Conservation (phyloP, 2,797 vertebrate species). For the Emydoidea blandingii region DNA sequence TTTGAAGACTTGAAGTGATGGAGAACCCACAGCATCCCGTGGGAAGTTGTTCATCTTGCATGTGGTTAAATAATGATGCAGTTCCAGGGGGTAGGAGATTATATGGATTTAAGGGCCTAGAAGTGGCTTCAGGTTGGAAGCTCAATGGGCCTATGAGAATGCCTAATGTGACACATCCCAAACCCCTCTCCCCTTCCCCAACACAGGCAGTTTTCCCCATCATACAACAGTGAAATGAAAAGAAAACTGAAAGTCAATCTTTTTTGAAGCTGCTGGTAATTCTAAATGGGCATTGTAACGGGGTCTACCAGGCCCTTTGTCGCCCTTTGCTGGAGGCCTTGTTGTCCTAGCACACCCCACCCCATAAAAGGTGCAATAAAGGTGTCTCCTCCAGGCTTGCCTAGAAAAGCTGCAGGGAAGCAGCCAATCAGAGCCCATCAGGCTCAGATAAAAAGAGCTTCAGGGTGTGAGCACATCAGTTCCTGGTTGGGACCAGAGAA, state of each 20-base stretch:
- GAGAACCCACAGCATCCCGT: not conserved
- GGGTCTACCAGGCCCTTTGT: too few species aligned
- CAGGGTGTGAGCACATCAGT: too few species aligned
- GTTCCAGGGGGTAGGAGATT: not conserved
- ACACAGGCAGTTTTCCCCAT: not conserved
- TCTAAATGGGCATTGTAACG: not conserved
- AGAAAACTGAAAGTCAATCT: not conserved
- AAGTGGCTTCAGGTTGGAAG: not conserved
- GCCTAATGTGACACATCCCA: not conserved
- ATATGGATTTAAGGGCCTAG: not conserved
- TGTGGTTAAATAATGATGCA: not conserved
- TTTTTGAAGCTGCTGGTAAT: not conserved
- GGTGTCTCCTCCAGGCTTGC: too few species aligned
- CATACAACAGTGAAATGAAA: not conserved
- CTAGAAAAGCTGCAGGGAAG: too few species aligned
- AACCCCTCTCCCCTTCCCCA: not conserved
- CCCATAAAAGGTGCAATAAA: too few species aligned
- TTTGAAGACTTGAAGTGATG: not conserved
- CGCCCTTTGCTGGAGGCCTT: too few species aligned
- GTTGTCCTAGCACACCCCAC: too few species aligned
- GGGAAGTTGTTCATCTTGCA: not conserved
- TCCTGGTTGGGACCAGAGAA: too few species aligned
- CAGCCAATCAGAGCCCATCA: too few species aligned
- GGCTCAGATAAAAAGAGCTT: too few species aligned
- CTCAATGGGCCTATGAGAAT: not conserved